A percentile compares a stretch with the other conserved stretches of the same genome.
Evolutionary conservation across 2,888 invertebrate species (phyloP).

Genomic region (Lamellibrachia columna): DNA sequence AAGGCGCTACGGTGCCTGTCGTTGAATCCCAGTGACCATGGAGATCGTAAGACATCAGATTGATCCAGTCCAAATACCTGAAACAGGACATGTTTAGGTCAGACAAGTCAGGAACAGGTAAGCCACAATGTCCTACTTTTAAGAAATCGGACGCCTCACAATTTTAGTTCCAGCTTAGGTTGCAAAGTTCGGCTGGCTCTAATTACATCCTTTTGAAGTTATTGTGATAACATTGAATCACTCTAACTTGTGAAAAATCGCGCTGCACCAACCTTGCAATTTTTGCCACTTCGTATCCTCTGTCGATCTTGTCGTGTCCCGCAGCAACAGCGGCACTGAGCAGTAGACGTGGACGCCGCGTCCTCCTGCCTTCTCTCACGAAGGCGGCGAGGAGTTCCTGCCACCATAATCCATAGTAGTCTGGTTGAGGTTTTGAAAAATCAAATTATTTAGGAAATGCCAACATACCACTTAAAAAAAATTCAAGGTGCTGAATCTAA

Average conservation of each 20-base stretch:
- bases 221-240: too few species aligned
- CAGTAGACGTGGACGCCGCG: background rate
- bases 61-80: background rate
- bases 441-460: too few species aligned
- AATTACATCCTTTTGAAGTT: too few species aligned
- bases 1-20: background rate
- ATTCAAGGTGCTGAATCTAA: too few species aligned
- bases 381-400: background rate
- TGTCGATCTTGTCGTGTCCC: constrained; percentile 18
- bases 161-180: too few species aligned
- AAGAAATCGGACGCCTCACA: background rate
- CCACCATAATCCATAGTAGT: background rate
- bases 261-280: background rate
- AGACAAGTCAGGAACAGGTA: background rate
- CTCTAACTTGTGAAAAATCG: too few species aligned
- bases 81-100: background rate
- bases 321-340: constrained; percentile 33
- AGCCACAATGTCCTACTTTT: background rate
- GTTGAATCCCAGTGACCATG: background rate
- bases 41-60: background rate
- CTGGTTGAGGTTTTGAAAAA: too few species aligned
- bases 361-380: background rate
- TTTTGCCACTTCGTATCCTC: constrained; percentile 28
- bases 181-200: too few species aligned
- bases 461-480: too few species aligned